Conservation (phyloP, 2,888 invertebrate species). For the Caenorhabditis uteleia region DNA sequence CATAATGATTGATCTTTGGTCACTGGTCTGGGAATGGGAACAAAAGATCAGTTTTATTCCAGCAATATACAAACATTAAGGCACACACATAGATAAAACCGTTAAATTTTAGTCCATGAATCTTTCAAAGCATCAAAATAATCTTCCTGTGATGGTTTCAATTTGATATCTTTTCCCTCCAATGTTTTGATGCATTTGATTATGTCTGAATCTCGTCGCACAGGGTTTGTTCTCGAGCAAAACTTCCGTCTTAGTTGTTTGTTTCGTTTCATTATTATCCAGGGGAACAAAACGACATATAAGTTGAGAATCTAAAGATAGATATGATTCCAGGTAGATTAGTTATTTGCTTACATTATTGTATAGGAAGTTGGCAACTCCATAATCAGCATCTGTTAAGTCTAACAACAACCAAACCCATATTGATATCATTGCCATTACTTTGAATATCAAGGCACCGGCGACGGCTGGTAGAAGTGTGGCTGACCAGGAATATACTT, state of each 20-base stretch:
- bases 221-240: slow-evolving; percentile 3
- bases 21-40: too few species aligned
- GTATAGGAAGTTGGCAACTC: slow-evolving; percentile 26
- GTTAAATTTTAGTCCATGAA: slow-evolving; percentile 9
- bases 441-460: slow-evolving; percentile 17
- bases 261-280: slow-evolving; percentile 17
- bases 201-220: neutral
- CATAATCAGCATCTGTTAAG: slow-evolving; percentile 26
- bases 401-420: slow-evolving; percentile 27
- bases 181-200: slow-evolving; percentile 8
- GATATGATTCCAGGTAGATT: neutral
- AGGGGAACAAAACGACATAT: slow-evolving; percentile 23
- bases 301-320: slow-evolving; percentile 24
- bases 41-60: too few species aligned
- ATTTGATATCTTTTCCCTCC: slow-evolving; percentile 21
- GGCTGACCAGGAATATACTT: slow-evolving; percentile 25
- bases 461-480: slow-evolving; percentile 20
- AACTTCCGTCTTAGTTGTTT: slow-evolving; percentile 8
- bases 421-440: slow-evolving; percentile 20
- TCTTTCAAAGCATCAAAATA: slow-evolving; percentile 25
- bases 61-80: neutral
- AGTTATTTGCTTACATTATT: slow-evolving; percentile 18
- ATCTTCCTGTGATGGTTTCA: slow-evolving; percentile 23
- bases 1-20: too few species aligned
- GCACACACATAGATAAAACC: neutral